Conservation (phyloP, 2,113 vertebrate species). For the Tautogolabrus adspersus region DNA sequence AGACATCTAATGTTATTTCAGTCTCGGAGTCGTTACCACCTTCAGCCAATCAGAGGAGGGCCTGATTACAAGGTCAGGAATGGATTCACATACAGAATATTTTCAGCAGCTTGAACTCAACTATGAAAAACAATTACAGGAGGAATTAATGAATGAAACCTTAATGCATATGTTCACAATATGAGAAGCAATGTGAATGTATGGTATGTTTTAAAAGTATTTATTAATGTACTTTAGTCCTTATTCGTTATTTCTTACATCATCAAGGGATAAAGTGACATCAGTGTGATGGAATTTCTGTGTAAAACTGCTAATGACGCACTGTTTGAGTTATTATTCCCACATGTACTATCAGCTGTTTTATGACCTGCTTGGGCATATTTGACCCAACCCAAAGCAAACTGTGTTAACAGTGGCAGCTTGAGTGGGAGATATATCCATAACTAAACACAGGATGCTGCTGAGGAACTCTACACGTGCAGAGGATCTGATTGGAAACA, state of each 20-base stretch:
- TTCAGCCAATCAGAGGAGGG: constrained; percentile 8
- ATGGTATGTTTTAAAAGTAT: constrained; percentile 6
- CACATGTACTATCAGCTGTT: constrained; percentile 49
- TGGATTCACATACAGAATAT: constrained; percentile 1
- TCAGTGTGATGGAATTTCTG: constrained; percentile 29
- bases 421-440: constrained; percentile 1
- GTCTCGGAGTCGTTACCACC: background rate
- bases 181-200: background rate
- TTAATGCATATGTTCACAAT: background rate
- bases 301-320: constrained; percentile 1
- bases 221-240: background rate
- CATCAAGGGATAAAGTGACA: constrained; percentile 6
- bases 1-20: constrained; percentile 15
- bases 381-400: constrained; percentile 18
- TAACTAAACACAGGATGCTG: constrained; percentile 36
- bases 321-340: constrained; percentile 36
- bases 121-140: background rate
- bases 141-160: too few relatives aligned
- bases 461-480: constrained; percentile 35
- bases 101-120: constrained; percentile 9
- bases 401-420: constrained; percentile 23
- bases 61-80: constrained; percentile 26
- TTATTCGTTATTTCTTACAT: background rate
- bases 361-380: constrained; percentile 47
- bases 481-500: constrained; percentile 53